A percentile compares a stretch with the other conserved stretches of the same genome.
These are phyloP conservation scores for Pseudochaenichthys georgianus DNA, from an alignment of 2,797 vertebrate species.

Conservation along the genomic window DNA sequence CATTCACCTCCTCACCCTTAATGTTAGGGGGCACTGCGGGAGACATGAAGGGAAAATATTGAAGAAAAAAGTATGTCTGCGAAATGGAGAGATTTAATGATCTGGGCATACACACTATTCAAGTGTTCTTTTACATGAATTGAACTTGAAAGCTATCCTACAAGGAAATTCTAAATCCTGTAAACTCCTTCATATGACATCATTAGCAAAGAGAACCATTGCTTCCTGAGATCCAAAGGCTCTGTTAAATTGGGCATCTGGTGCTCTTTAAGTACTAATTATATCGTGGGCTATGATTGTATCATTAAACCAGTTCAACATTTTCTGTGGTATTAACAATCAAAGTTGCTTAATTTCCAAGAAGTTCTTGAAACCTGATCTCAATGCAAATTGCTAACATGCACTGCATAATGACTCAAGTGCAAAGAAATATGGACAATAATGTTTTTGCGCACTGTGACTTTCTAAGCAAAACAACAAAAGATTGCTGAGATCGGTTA, in stretches of 20 bases:
- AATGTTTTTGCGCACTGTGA: slow-evolving; percentile 3
- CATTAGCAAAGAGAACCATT: slow-evolving; percentile 38
- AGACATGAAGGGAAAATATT: slow-evolving; percentile 21
- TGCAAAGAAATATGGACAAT: neutral
- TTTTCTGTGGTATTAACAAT: slow-evolving; percentile 50
- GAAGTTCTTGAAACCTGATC: slow-evolving; percentile 32
- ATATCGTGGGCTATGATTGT: slow-evolving; percentile 34
- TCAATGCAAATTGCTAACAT: slow-evolving; percentile 33
- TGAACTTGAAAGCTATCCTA: slow-evolving; percentile 3
- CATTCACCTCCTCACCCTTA: slow-evolving; percentile 93
- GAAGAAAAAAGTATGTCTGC: neutral
- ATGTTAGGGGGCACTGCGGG: slow-evolving; percentile 94
- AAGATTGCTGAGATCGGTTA: slow-evolving; percentile 1
- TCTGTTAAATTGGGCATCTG: slow-evolving; percentile 41
- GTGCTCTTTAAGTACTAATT: slow-evolving; percentile 45
- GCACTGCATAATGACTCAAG: slow-evolving; percentile 4
- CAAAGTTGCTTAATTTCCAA: slow-evolving; percentile 17
- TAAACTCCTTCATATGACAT: slow-evolving; percentile 30
- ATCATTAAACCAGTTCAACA: slow-evolving; percentile 31
- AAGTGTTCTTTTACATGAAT: slow-evolving; percentile 1
- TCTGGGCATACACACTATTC: neutral
- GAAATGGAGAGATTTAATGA: slow-evolving; percentile 1
- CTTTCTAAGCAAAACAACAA: slow-evolving; percentile 4
- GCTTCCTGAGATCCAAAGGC: slow-evolving; percentile 34
- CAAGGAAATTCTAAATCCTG: neutral